Percentiles rank a stretch among this genome's conserved stretches.
phyloP scores from a whole-genome alignment of 2,888 invertebrate species.

The Drosophila flavopinicola region DNA sequence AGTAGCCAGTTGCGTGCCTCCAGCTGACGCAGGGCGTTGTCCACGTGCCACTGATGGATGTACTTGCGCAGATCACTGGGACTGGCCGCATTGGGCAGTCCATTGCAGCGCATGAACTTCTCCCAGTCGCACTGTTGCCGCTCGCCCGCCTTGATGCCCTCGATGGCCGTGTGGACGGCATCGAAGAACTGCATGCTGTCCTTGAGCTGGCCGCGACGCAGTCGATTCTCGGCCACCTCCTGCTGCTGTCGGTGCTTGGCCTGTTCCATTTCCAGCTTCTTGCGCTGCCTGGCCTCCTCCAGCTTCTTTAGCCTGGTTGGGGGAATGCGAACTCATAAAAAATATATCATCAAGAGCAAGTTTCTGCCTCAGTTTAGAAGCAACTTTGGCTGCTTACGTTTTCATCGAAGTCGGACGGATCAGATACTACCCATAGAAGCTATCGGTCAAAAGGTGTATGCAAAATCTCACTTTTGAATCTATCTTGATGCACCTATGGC shows the following conservation, averaged over 20 bases:
- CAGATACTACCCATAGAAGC: too few relatives aligned
- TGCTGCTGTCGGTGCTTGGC: conserved; percentile 82
- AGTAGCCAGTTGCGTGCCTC: conserved; percentile 83
- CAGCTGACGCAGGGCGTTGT: conserved; percentile 69
- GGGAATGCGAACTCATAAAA: too few relatives aligned
- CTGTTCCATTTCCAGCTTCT: conserved; percentile 83
- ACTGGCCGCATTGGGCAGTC: conserved; percentile 82
- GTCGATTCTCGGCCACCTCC: conserved; percentile 83
- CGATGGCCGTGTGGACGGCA: conserved; percentile 74
- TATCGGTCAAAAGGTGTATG: too few relatives aligned
- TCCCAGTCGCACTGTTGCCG: conserved; percentile 83
- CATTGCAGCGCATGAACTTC: conserved; percentile 84
- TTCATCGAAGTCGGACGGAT: too few relatives aligned
- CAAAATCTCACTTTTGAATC: too few relatives aligned
- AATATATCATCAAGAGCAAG: too few relatives aligned
- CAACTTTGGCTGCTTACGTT: too few relatives aligned
- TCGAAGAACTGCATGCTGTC: conserved; percentile 82
- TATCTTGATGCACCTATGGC: too few relatives aligned
- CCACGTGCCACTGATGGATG: conserved; percentile 83
- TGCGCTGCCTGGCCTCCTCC: conserved; percentile 83
- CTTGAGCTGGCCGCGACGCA: conserved; percentile 81
- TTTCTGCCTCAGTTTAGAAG: too few relatives aligned
- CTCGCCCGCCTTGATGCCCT: conserved; percentile 76
- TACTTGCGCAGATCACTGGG: conserved; percentile 84
- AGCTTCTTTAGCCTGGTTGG: conserved; percentile 80